These are phyloP conservation scores for Anastrepha ludens DNA, from an alignment of 1,140 invertebrate genomes.

Conservation along the genomic window DNA sequence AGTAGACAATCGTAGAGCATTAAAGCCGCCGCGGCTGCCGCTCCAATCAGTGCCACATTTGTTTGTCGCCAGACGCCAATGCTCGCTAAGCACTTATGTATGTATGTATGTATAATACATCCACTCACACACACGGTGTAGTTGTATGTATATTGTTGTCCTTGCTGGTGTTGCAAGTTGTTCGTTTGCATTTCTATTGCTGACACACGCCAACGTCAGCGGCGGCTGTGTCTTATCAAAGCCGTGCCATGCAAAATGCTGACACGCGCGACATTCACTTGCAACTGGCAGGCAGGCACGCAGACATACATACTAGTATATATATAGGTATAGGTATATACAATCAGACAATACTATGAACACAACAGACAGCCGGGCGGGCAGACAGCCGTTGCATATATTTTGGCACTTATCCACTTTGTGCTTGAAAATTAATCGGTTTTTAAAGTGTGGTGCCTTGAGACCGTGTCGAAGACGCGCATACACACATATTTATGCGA, in stretches of 20 bases:
- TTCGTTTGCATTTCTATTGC: constrained; percentile 54
- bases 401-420: constrained; percentile 35
- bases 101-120: background rate
- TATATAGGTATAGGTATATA: background rate
- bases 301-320: background rate
- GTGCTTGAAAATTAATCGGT: constrained; percentile 43
- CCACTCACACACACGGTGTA: background rate
- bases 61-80: background rate
- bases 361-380: background rate
- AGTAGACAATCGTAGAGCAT: constrained; percentile 8
- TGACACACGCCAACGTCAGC: constrained; percentile 32
- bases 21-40: background rate
- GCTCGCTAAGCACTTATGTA: background rate
- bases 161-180: background rate
- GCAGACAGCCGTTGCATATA: background rate
- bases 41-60: background rate
- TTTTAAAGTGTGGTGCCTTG: constrained; percentile 37
- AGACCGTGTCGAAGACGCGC: background rate
- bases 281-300: constrained; percentile 33
- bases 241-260: constrained; percentile 50
- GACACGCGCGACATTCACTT: constrained; percentile 47
- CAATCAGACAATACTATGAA: background rate
- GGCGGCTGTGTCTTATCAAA: constrained; percentile 39
- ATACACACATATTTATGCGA: background rate
- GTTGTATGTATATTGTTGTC: background rate